Conservation (phyloP, 2,888 invertebrate species). For the Sylvicola cinctus region DNA sequence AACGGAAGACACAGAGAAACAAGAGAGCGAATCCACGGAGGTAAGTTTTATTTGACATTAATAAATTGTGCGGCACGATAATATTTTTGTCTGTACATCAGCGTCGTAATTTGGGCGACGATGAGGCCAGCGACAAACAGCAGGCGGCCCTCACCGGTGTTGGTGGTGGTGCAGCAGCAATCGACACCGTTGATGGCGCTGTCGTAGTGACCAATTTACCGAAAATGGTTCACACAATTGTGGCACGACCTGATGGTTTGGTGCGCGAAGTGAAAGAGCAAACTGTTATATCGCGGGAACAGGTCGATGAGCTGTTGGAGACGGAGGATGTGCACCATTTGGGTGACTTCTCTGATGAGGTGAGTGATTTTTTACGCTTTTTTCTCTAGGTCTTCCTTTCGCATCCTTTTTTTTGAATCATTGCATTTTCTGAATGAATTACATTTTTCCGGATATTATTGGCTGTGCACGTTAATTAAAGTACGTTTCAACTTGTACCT, state of each 20-base stretch:
- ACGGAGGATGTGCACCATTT: constrained; percentile 67
- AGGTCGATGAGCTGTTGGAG: constrained; percentile 61
- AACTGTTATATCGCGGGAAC: constrained; percentile 58
- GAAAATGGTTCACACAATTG: constrained; percentile 18
- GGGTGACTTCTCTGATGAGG: constrained; percentile 74
- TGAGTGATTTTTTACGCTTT: constrained; percentile 27
- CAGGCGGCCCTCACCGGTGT: constrained; percentile 14
- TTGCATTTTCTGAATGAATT: too few species aligned
- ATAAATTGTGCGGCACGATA: constrained; percentile 1
- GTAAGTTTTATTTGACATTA: constrained; percentile 19
- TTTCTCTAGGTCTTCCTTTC: too few species aligned
- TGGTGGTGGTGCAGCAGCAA: constrained; percentile 10
- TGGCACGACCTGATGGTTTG: constrained; percentile 51
- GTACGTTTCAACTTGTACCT: too few species aligned
- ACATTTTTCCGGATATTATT: too few species aligned
- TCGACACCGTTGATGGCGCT: constrained; percentile 6
- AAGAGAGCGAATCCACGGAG: constrained; percentile 76
- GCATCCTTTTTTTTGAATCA: too few species aligned
- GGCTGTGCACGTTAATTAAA: too few species aligned
- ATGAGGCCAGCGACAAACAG: constrained; percentile 12
- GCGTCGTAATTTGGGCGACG: constrained; percentile 29
- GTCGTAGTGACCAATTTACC: constrained; percentile 1
- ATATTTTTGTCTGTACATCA: constrained; percentile 11
- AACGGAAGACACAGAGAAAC: constrained; percentile 75
- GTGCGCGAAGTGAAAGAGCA: constrained; percentile 65